phyloP scores from a whole-genome alignment of 2,888 invertebrate genomes.

The Clivina fossor region DNA sequence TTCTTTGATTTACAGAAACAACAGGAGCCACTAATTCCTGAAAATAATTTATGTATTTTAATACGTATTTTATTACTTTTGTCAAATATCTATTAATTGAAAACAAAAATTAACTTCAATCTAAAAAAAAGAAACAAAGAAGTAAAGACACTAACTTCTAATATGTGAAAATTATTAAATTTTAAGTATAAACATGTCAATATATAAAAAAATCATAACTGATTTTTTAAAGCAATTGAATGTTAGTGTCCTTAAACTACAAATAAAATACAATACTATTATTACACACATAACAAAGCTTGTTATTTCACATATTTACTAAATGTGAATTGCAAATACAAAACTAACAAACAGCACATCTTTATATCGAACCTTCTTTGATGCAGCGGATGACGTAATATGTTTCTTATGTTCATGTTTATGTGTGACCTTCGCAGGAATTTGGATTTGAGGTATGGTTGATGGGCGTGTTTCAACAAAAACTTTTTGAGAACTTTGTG shows the following conservation, averaged over 20 bases:
- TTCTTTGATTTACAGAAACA: conserved; percentile 51
- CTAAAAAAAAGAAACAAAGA: too few species aligned
- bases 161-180: neutral
- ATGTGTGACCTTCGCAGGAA: conserved; percentile 44
- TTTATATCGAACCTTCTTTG: conserved; percentile 52
- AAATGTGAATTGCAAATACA: conserved; percentile 13
- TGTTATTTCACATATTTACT: too few species aligned
- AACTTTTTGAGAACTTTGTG: conserved; percentile 45
- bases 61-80: neutral
- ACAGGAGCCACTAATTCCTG: conserved; percentile 61
- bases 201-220: too few species aligned
- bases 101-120: too few species aligned
- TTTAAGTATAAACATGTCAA: too few species aligned
- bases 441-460: conserved; percentile 40
- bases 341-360: conserved; percentile 35
- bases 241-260: conserved; percentile 13
- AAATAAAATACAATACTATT: too few species aligned
- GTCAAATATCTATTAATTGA: too few species aligned
- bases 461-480: conserved; percentile 40
- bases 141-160: neutral
- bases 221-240: too few species aligned
- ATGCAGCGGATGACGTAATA: conserved; percentile 46
- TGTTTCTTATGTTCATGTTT: conserved; percentile 48
- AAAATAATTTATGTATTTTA: conserved; percentile 40
- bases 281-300: too few species aligned